A percentile compares a stretch with the other conserved stretches of the same genome.
Conservation (phyloP, 2,888 invertebrate species). For the Pristionchus maxplancki region DNA sequence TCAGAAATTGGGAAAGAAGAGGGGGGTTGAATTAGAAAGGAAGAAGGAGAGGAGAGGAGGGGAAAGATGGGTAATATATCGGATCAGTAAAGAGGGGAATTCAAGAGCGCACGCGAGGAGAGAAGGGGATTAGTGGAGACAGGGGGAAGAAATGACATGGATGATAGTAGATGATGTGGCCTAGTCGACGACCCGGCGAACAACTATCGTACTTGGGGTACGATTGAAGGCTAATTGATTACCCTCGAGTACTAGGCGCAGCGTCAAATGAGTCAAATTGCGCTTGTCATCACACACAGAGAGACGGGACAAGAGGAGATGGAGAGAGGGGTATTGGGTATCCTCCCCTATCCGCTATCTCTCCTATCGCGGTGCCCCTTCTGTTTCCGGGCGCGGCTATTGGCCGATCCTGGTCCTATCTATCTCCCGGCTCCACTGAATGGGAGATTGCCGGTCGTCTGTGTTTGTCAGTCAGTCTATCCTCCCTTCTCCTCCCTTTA, state of each 20-base stretch:
- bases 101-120: not conserved
- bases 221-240: constrained; percentile 6
- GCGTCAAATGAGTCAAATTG: constrained; percentile 28
- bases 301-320: not conserved
- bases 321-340: constrained; percentile 26
- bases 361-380: constrained; percentile 17
- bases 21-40: constrained; percentile 13
- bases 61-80: constrained; percentile 45
- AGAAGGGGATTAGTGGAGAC: not conserved
- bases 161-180: constrained; percentile 1
- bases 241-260: not conserved
- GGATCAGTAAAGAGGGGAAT: constrained; percentile 42
- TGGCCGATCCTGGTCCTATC: not conserved
- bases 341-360: not conserved
- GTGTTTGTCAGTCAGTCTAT: constrained; percentile 21
- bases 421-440: not conserved
- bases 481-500: not conserved
- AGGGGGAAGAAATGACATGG: not conserved
- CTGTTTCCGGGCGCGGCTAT: not conserved
- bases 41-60: constrained; percentile 2
- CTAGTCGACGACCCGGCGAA: not conserved
- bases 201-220: not conserved
- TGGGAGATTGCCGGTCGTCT: constrained; percentile 35
- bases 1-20: constrained; percentile 47
- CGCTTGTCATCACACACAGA: constrained; percentile 32